These are phyloP conservation scores for Saccostrea cuccullata DNA, from an alignment of 1,140 invertebrate species.

Conservation along the genomic window DNA sequence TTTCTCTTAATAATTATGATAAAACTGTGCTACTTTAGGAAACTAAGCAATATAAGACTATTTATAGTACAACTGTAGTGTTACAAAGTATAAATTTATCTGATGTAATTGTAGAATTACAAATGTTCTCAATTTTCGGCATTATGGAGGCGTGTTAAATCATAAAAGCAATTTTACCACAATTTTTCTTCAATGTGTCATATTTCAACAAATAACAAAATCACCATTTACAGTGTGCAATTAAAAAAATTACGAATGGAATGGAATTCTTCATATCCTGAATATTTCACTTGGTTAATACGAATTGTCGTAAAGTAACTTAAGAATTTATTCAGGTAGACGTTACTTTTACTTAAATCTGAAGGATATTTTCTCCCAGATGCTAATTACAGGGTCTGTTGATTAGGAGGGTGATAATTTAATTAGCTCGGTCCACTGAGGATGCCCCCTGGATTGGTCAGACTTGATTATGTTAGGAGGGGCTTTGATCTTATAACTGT, in stretches of 20 bases:
- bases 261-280: no score
- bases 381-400: constrained; percentile 10
- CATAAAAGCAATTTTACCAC: background rate
- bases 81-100: background rate
- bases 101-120: background rate
- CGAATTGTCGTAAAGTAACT: no score
- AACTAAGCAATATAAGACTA: background rate
- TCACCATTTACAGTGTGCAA: no score
- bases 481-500: constrained; percentile 12
- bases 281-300: no score
- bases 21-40: background rate
- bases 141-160: background rate
- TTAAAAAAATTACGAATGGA: no score
- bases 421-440: background rate
- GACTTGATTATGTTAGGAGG: background rate
- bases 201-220: no score
- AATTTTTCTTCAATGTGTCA: background rate
- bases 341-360: background rate
- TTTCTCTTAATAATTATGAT: background rate
- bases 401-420: background rate
- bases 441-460: background rate
- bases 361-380: background rate
- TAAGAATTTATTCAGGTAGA: background rate
- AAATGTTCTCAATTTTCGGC: background rate
- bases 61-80: background rate